These are phyloP conservation scores for Brachypteracias leptosomus DNA, from an alignment of 2,113 vertebrate species.

Conservation along the genomic window DNA sequence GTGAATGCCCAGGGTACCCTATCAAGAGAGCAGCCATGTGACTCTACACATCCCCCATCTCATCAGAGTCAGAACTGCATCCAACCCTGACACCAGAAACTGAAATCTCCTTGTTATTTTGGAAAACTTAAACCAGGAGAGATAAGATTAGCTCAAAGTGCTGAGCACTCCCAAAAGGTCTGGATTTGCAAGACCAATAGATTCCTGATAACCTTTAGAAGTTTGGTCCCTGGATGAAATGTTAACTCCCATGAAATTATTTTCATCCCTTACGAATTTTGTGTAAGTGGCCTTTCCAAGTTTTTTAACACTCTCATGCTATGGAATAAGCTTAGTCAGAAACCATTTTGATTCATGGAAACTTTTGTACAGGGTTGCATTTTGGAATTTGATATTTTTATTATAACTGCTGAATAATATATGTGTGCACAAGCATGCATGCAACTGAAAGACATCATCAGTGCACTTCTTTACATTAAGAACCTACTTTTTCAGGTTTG, in stretches of 20 bases:
- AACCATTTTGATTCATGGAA: not conserved
- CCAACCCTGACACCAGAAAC: not conserved
- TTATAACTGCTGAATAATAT: not conserved
- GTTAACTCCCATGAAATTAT: not conserved
- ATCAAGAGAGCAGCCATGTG: not conserved
- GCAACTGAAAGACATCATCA: not conserved
- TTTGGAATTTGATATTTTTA: not conserved
- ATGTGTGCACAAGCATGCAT: rapidly evolving
- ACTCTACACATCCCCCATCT: rapidly evolving
- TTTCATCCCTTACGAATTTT: not conserved
- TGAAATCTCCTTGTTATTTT: not conserved
- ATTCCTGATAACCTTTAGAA: not conserved
- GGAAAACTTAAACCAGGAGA: not conserved
- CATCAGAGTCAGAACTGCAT: not conserved
- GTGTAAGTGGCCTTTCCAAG: not conserved
- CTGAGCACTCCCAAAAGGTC: not conserved
- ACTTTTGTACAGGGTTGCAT: not conserved
- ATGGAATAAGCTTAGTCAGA: not conserved
- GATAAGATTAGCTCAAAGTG: not conserved
- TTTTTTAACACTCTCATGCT: not conserved
- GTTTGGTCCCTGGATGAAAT: not conserved
- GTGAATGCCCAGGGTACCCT: not conserved
- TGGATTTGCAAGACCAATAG: not conserved
- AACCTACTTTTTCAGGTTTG: not conserved
- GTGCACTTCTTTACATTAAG: not conserved